A percentile compares a stretch with the other conserved stretches of the same genome.
phyloP scores from a whole-genome alignment of 2,797 vertebrate species.

The Dendrocincla tyrannina region DNA sequence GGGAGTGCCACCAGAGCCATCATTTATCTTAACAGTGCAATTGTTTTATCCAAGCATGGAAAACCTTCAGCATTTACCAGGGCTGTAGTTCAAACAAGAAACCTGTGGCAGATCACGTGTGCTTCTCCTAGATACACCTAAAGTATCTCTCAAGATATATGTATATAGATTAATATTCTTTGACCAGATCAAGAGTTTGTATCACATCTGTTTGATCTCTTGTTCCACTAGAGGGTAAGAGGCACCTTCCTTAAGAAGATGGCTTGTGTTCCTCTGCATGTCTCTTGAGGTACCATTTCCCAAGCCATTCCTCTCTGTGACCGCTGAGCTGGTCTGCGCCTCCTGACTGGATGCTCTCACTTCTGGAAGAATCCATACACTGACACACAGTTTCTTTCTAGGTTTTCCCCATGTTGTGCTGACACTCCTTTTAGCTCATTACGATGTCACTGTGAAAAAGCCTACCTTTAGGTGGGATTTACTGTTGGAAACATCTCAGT shows the following conservation, averaged over 20 bases:
- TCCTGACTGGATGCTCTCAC: neutral
- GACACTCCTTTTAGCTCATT: neutral
- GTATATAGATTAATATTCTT: neutral
- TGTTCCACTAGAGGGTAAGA: neutral
- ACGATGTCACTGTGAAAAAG: neutral
- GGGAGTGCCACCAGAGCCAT: neutral
- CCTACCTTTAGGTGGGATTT: neutral
- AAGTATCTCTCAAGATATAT: neutral
- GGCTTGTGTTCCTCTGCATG: neutral
- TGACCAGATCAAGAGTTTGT: neutral
- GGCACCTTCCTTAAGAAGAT: neutral
- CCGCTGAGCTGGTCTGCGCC: neutral
- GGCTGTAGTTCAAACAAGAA: neutral
- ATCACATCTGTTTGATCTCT: neutral
- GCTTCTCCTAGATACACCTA: neutral
- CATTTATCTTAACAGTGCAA: neutral
- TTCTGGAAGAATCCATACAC: neutral
- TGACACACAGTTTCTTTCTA: neutral
- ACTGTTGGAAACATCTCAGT: neutral
- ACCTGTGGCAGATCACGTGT: accelerated
- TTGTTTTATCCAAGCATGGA: neutral
- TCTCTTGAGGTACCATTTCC: neutral
- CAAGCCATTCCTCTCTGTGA: neutral
- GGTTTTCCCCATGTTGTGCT: neutral
- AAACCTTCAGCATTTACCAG: neutral